A percentile compares a stretch with the other conserved stretches of the same genome.
Evolutionary conservation across 1,140 invertebrate genomes (phyloP).

Genomic region (Thaumatotibia leucotreta): DNA sequence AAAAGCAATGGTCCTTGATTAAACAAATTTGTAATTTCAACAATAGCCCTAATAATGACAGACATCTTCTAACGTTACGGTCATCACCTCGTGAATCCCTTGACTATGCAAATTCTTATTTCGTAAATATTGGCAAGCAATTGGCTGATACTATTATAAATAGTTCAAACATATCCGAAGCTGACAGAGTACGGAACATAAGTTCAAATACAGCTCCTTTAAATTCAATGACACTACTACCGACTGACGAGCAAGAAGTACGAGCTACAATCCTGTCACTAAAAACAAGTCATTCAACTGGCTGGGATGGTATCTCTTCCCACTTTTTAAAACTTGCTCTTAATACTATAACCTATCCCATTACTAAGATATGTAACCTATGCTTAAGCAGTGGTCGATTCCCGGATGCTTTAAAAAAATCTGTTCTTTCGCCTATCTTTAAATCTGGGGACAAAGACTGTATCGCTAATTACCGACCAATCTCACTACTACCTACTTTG

Average conservation of each 20-base stretch:
- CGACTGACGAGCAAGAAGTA: not conserved
- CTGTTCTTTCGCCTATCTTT: constrained; percentile 1
- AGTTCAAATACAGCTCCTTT: not conserved
- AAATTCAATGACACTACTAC: not conserved
- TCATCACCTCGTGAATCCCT: not conserved
- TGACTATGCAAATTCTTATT: not conserved
- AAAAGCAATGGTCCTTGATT: not conserved
- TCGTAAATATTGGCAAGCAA: not conserved
- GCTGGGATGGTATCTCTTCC: constrained; percentile 3
- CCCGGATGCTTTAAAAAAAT: constrained; percentile 12
- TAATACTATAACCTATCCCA: not conserved
- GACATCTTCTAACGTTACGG: not conserved
- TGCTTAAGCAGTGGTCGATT: not conserved
- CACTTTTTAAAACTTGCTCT: not conserved
- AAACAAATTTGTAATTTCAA: not conserved
- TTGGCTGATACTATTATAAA: not conserved
- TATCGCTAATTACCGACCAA: constrained; percentile 14
- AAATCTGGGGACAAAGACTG: constrained; percentile 4
- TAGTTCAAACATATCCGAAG: not conserved
- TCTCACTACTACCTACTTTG: constrained; percentile 14
- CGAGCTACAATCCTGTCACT: not conserved
- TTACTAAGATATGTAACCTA: constrained; percentile 9
- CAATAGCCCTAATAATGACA: not conserved
- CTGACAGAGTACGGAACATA: not conserved
- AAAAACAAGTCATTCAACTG: not conserved